phyloP scores from a whole-genome alignment of 1,140 invertebrate genomes.

The Hormaphis cornu region DNA sequence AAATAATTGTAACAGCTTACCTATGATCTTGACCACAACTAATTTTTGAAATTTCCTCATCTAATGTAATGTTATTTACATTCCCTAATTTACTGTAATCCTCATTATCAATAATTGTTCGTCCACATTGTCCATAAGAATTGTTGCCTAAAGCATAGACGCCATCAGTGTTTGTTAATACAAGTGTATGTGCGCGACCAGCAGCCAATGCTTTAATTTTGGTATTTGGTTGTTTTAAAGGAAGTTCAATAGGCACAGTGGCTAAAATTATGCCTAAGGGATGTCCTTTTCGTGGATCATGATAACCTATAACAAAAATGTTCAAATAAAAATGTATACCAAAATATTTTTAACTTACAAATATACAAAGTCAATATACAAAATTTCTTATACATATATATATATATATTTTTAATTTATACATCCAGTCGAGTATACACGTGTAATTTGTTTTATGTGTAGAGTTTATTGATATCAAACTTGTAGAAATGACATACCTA shows the following conservation, averaged over 20 bases:
- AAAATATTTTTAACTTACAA: too few species aligned
- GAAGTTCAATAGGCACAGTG: conserved; percentile 66
- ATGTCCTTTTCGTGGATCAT: conserved; percentile 52
- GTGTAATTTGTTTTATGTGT: too few species aligned
- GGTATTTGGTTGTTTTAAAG: conserved; percentile 48
- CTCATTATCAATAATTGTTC: conserved; percentile 68
- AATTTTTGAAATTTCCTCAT: conserved; percentile 59
- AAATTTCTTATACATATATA: too few species aligned
- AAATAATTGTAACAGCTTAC: conserved; percentile 42
- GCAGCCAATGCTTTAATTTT: conserved; percentile 56
- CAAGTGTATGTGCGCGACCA: conserved; percentile 76
- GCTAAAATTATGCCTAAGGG: conserved; percentile 61
- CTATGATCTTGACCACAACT: conserved; percentile 83
- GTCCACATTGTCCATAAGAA: conserved; percentile 86
- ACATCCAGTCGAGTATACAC: too few species aligned
- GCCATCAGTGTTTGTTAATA: conserved; percentile 67
- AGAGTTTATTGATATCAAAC: too few species aligned
- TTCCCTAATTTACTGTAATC: conserved; percentile 56
- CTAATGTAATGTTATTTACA: conserved; percentile 54
- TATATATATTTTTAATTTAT: too few species aligned
- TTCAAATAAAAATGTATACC: neutral
- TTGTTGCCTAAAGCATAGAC: conserved; percentile 86
- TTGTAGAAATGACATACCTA: too few species aligned
- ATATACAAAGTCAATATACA: too few species aligned
- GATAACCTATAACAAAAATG: conserved; percentile 45